A percentile compares a stretch with the other conserved stretches of the same genome.
Conservation (phyloP, 2,113 vertebrate species). For the Brienomyrus longianalis region DNA sequence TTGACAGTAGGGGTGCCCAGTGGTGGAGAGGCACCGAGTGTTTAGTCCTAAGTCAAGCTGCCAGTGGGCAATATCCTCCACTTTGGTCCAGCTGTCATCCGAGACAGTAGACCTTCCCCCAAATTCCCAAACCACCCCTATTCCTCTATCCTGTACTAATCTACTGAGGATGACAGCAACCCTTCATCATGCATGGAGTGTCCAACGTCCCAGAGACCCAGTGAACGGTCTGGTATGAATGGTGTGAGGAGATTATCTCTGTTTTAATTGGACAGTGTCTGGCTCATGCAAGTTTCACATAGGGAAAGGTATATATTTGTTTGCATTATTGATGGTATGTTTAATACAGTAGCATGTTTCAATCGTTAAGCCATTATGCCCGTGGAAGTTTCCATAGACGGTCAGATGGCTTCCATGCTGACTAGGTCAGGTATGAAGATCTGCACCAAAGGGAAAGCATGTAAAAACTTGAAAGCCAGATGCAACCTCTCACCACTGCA, state of each 20-base stretch:
- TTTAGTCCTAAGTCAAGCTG: slow-evolving; percentile 20
- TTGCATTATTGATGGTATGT: not conserved
- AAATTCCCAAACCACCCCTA: slow-evolving; percentile 22
- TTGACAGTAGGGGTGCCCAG: slow-evolving; percentile 26
- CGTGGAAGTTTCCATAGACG: not conserved
- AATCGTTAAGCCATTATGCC: not conserved
- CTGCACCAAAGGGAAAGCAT: not conserved
- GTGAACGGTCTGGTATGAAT: slow-evolving; percentile 79
- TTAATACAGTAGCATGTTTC: not conserved
- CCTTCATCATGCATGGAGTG: slow-evolving; percentile 88
- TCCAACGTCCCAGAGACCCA: slow-evolving; percentile 63
- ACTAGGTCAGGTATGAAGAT: not conserved
- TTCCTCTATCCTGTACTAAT: slow-evolving; percentile 53
- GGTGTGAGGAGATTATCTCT: slow-evolving; percentile 75
- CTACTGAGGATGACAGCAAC: slow-evolving; percentile 78
- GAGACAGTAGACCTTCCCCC: slow-evolving; percentile 61
- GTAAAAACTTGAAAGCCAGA: slow-evolving; percentile 18
- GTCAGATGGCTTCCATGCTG: not conserved
- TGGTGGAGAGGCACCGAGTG: slow-evolving; percentile 20
- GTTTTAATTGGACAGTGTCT: slow-evolving; percentile 19
- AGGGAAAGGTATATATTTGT: not conserved
- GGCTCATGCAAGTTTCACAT: not conserved
- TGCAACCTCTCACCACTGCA: slow-evolving; percentile 84
- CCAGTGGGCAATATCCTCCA: slow-evolving; percentile 58
- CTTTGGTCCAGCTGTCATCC: slow-evolving; percentile 83